Percentiles rank a stretch among this genome's conserved stretches.
These are phyloP conservation scores for Erynnis tages DNA, from an alignment of 2,888 invertebrate species.

Conservation along the genomic window DNA sequence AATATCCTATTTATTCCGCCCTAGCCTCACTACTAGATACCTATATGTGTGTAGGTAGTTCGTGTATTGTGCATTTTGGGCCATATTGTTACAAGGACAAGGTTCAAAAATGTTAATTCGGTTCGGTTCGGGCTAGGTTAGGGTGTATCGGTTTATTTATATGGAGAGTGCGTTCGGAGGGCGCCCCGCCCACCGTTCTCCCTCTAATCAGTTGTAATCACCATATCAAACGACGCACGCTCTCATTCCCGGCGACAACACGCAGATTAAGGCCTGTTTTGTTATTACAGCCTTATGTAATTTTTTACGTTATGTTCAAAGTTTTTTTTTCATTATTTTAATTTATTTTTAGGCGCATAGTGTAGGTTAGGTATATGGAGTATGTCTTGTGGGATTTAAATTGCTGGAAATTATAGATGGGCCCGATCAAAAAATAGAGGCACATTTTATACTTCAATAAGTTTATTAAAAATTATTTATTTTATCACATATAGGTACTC, in stretches of 20 bases:
- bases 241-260: constrained; percentile 76
- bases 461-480: too few relatives aligned
- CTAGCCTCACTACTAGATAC: constrained; percentile 36
- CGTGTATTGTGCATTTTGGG: constrained; percentile 32
- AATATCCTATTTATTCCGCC: constrained; percentile 72
- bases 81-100: constrained; percentile 32
- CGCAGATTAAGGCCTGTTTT: constrained; percentile 60
- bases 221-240: constrained; percentile 81
- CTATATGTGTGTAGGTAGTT: constrained; percentile 23
- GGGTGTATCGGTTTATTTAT: constrained; percentile 77
- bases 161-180: constrained; percentile 73
- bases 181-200: constrained; percentile 52
- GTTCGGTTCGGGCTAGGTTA: constrained; percentile 48
- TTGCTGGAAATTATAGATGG: too few relatives aligned
- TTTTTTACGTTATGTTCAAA: not conserved
- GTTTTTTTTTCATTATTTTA: not conserved
- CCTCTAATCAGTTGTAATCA: constrained; percentile 81
- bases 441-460: too few relatives aligned
- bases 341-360: too few relatives aligned
- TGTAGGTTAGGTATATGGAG: too few relatives aligned
- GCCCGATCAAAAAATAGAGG: too few relatives aligned
- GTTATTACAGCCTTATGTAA: constrained; percentile 28
- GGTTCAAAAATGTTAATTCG: constrained; percentile 26
- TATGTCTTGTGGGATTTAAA: too few relatives aligned
- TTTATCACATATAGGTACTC: too few relatives aligned